These are phyloP conservation scores for Quadroppia sp. DNA, from an alignment of 2,888 invertebrate species.

Conservation along the genomic window DNA sequence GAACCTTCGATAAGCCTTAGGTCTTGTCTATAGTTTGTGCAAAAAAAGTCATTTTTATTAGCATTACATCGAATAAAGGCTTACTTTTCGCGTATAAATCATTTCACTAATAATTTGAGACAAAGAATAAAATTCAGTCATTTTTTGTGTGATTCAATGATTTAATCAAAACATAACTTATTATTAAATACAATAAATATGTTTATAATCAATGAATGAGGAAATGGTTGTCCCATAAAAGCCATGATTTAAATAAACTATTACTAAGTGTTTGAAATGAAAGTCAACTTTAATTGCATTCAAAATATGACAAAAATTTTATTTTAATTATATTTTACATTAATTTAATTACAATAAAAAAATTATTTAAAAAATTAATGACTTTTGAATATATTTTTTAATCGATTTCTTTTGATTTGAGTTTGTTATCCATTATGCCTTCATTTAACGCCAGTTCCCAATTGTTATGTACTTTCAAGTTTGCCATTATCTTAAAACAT, in stretches of 20 bases:
- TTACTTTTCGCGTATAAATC: constrained; percentile 10
- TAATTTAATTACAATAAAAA: no score
- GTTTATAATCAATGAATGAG: no score
- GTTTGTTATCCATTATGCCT: constrained; percentile 33
- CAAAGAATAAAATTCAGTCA: background rate
- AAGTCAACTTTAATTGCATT: no score
- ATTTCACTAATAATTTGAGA: background rate
- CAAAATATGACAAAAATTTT: no score
- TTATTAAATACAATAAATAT: no score
- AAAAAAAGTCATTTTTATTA: background rate
- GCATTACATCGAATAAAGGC: background rate
- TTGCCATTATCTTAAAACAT: constrained; percentile 25
- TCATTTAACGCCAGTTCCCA: constrained; percentile 36
- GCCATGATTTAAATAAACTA: no score
- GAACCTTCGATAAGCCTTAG: background rate
- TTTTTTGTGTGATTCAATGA: background rate
- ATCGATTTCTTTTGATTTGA: constrained; percentile 5
- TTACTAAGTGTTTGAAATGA: no score
- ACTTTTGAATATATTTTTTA: no score
- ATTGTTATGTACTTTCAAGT: constrained; percentile 19
- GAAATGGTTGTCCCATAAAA: no score
- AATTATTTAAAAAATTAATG: no score
- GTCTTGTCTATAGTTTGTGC: background rate
- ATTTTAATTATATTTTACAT: no score
- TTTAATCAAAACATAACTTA: background rate